phyloP scores from a whole-genome alignment of 2,113 vertebrate genomes.

The Psittacus erithacus region DNA sequence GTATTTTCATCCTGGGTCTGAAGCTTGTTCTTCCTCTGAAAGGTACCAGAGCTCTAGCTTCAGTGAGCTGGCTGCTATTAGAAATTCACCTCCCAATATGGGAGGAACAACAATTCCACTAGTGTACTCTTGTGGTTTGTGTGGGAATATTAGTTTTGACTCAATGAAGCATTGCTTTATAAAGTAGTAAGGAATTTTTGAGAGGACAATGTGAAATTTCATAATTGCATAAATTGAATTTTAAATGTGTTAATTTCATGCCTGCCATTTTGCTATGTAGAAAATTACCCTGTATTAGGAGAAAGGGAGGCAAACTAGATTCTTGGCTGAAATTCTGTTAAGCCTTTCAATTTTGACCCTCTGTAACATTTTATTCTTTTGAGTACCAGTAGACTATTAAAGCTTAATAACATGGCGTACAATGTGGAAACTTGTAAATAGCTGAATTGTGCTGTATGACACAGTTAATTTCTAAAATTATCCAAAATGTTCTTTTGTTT shows the following conservation, averaged over 20 bases:
- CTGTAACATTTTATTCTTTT: background rate
- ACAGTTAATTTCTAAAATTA: background rate
- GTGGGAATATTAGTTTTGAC: background rate
- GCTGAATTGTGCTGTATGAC: background rate
- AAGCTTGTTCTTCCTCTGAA: background rate
- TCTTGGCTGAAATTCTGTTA: background rate
- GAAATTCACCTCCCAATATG: background rate
- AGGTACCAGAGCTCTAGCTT: background rate
- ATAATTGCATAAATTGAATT: background rate
- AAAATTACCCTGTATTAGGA: background rate
- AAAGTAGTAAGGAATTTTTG: background rate
- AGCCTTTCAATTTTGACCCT: background rate
- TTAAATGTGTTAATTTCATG: background rate
- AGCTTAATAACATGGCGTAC: background rate
- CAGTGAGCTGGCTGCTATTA: background rate
- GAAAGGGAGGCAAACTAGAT: background rate
- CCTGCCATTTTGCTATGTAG: background rate
- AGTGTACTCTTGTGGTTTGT: background rate
- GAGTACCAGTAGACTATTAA: background rate
- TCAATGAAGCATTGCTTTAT: background rate
- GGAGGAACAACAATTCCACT: background rate
- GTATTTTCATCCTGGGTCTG: background rate
- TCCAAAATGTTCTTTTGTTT: background rate
- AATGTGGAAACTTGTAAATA: conserved; percentile 3
- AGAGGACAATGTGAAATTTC: background rate